Evolutionary conservation across 2,888 invertebrate species (phyloP).

Genomic region (Dione juno): DNA sequence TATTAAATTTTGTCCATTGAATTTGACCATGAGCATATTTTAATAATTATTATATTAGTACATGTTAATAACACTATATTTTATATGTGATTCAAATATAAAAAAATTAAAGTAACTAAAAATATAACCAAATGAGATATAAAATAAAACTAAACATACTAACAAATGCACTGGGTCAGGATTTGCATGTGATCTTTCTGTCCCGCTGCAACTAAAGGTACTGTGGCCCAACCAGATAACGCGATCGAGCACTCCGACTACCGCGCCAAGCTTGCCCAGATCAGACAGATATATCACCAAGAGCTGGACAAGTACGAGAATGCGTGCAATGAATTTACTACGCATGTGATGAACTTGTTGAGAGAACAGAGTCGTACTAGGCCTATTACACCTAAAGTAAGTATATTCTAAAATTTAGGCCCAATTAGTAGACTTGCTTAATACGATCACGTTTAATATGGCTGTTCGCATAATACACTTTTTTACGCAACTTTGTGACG

Average conservation of each 20-base stretch:
- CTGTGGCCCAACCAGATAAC: slow-evolving; percentile 92
- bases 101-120: too few relatives aligned
- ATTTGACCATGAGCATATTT: too few relatives aligned
- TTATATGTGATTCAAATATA: too few relatives aligned
- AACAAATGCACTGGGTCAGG: slow-evolving; percentile 51
- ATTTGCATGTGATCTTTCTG: slow-evolving; percentile 65
- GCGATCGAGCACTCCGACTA: slow-evolving; percentile 99
- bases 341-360: slow-evolving; percentile 99
- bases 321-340: slow-evolving; percentile 99
- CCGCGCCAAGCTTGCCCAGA: slow-evolving; percentile 98
- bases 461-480: too few relatives aligned
- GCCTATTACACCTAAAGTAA: slow-evolving; percentile 96
- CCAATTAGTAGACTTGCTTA: too few relatives aligned
- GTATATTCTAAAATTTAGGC: too few relatives aligned
- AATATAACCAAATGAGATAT: background rate
- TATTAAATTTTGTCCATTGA: too few relatives aligned
- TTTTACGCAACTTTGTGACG: too few relatives aligned
- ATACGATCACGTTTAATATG: background rate
- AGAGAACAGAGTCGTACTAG: slow-evolving; percentile 98
- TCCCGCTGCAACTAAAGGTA: slow-evolving; percentile 77
- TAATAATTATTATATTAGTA: background rate
- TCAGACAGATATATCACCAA: slow-evolving; percentile 99
- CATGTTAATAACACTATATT: background rate
- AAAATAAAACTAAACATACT: slow-evolving; percentile 11
- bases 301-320: slow-evolving; percentile 99